Conservation (phyloP, 2,888 invertebrate genomes). For the Eumacrocentrus americanus region DNA sequence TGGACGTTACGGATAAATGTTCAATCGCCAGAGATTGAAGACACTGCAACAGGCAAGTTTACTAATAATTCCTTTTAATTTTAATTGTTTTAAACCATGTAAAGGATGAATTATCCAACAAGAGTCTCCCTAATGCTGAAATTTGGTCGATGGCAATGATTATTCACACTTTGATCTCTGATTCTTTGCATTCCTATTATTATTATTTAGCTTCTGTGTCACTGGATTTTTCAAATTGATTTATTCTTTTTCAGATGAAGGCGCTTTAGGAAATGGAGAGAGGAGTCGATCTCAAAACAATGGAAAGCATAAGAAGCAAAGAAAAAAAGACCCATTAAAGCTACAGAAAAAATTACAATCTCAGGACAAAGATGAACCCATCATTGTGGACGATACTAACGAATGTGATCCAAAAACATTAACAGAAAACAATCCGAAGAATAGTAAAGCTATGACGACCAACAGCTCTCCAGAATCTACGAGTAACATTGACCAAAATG, state of each 20-base stretch:
- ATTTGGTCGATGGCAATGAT: constrained; percentile 46
- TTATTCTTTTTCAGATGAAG: constrained; percentile 34
- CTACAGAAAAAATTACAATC: too few relatives aligned
- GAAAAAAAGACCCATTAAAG: too few relatives aligned
- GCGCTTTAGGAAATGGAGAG: too few relatives aligned
- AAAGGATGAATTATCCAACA: constrained; percentile 37
- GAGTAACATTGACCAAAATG: not conserved
- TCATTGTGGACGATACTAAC: too few relatives aligned
- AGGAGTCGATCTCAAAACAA: too few relatives aligned
- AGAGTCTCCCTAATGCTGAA: constrained; percentile 39
- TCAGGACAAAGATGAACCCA: too few relatives aligned
- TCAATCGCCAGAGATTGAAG: constrained; percentile 31
- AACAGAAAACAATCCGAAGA: too few relatives aligned
- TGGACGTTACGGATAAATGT: constrained; percentile 52
- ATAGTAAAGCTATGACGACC: not conserved
- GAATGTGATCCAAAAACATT: too few relatives aligned
- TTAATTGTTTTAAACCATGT: not conserved
- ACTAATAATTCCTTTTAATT: not conserved
- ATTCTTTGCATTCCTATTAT: constrained; percentile 31
- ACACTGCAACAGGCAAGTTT: constrained; percentile 33
- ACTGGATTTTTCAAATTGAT: too few relatives aligned
- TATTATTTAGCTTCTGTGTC: too few relatives aligned
- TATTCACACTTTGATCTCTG: constrained; percentile 59
- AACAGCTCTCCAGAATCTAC: not conserved
- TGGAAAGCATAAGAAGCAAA: too few relatives aligned